Conservation (phyloP, 2,113 vertebrate species). For the Gnathonemus echidnorhynchus region DNA sequence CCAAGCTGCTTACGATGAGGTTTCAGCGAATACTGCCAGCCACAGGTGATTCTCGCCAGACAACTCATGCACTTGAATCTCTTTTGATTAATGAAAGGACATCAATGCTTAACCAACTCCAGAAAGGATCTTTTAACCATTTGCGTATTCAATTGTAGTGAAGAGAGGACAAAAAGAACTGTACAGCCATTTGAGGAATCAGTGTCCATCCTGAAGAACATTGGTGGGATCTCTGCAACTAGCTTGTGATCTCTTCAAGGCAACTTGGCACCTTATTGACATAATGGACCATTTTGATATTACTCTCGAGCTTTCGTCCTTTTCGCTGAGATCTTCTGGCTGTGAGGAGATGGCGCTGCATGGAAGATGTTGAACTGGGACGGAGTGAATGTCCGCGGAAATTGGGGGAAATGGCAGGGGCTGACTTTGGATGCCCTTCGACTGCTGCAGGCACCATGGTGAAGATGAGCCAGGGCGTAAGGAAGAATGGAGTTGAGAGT, state of each 20-base stretch:
- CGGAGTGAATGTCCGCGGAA: background rate
- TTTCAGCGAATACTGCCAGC: slow-evolving; percentile 18
- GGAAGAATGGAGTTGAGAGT: background rate
- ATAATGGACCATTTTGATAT: background rate
- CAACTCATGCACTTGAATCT: background rate
- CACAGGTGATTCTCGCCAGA: background rate
- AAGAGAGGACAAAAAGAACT: background rate
- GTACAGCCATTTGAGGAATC: background rate
- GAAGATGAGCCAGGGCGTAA: background rate
- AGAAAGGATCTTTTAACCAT: background rate
- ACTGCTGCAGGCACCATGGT: background rate
- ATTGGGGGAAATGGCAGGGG: background rate
- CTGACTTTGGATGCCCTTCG: background rate
- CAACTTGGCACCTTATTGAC: background rate
- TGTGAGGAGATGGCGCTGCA: background rate
- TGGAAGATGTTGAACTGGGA: background rate
- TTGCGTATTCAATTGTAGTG: background rate
- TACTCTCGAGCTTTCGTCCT: background rate
- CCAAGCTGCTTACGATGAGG: slow-evolving; percentile 9
- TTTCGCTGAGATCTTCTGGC: background rate
- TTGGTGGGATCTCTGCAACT: background rate
- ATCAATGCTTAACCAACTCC: background rate
- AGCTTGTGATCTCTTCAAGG: background rate
- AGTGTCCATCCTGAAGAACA: background rate
- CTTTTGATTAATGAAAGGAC: background rate